A percentile compares a stretch with the other conserved stretches of the same genome.
Conservation (phyloP, 1,140 invertebrate genomes). For the Rhysida immarginata region DNA sequence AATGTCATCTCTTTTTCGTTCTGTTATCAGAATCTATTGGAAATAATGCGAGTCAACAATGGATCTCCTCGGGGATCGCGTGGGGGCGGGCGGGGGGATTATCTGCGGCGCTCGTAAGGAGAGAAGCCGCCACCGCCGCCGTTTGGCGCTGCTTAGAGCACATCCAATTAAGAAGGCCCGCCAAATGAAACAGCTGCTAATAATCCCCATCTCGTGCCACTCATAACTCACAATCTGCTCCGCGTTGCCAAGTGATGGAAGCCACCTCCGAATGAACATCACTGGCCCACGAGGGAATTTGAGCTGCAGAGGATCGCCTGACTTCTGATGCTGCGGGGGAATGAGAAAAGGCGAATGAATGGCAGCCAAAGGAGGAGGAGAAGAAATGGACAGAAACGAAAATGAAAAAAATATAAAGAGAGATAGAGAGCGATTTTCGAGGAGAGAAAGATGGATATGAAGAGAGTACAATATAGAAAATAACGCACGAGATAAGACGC, state of each 20-base stretch:
- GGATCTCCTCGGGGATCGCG: background rate
- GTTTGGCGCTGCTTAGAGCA: background rate
- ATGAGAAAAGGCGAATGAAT: no score
- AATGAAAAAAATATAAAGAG: no score
- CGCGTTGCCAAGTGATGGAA: no score
- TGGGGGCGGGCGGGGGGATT: background rate
- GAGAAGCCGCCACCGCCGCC: background rate
- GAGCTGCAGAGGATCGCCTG: no score
- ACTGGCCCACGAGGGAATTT: background rate
- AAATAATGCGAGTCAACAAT: background rate
- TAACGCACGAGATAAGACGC: no score
- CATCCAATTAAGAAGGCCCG: slow-evolving; percentile 1
- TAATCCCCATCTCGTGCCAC: slow-evolving; percentile 6
- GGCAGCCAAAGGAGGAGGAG: no score
- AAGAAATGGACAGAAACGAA: no score
- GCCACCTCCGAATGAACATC: no score
- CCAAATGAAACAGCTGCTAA: slow-evolving; percentile 7
- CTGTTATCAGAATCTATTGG: background rate
- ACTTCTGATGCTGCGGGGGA: no score
- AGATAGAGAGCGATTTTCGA: no score
- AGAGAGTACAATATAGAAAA: no score
- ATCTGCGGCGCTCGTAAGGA: background rate
- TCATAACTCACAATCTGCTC: background rate
- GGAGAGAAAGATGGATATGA: no score
- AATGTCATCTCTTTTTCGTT: background rate